Evolutionary conservation across 2,797 vertebrate species (phyloP).

Genomic region (Podargus strigoides): DNA sequence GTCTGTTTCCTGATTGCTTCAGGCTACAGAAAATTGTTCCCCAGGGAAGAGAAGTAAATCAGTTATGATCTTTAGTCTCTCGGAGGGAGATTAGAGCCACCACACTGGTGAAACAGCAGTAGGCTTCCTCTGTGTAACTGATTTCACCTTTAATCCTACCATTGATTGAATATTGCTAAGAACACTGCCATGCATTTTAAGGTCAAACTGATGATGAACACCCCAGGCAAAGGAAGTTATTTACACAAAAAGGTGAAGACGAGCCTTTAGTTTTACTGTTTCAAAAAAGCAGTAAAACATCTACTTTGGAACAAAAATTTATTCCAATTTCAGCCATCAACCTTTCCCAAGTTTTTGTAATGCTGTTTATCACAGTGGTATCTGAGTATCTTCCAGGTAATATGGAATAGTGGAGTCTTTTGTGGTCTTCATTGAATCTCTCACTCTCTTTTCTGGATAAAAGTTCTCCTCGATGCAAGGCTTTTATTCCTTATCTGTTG

Average conservation of each 20-base stretch:
- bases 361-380: conserved; percentile 22
- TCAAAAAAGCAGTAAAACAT: conserved; percentile 40
- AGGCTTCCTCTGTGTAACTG: conserved; percentile 69
- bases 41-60: conserved; percentile 77
- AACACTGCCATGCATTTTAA: conserved; percentile 64
- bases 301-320: background rate
- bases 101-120: conserved; percentile 73
- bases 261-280: conserved; percentile 4
- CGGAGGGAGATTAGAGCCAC: conserved; percentile 68
- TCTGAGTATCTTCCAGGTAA: background rate
- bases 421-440: background rate
- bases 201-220: conserved; percentile 66
- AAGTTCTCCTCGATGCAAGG: background rate
- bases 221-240: conserved; percentile 61
- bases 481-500: background rate
- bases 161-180: conserved; percentile 70
- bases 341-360: conserved; percentile 15
- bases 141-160: conserved; percentile 77
- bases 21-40: conserved; percentile 77
- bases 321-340: conserved; percentile 16
- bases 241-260: conserved; percentile 51
- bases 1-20: conserved; percentile 78
- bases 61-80: conserved; percentile 81
- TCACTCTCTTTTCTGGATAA: background rate
- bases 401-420: background rate